Conservation (phyloP, 2,888 invertebrate genomes). For the Mactromeris polynyma region DNA sequence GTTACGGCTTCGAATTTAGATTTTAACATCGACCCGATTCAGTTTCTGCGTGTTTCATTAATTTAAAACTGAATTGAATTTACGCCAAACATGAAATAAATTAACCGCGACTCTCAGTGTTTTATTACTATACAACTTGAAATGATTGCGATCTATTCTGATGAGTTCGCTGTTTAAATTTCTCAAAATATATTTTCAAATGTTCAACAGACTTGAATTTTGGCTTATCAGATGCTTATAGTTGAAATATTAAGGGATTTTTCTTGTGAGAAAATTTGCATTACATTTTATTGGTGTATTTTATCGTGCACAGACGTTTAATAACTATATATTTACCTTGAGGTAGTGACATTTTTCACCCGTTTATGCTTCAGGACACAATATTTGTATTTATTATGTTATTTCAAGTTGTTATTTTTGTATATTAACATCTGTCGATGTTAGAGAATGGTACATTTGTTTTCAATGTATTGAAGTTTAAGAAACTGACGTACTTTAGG, state of each 20-base stretch:
- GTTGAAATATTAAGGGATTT: not conserved
- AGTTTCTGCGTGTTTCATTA: not conserved
- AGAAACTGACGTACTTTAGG: not conserved
- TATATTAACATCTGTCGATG: not conserved
- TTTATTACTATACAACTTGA: not conserved
- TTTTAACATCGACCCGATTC: slow-evolving; percentile 2
- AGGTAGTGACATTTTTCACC: not conserved
- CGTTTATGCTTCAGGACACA: not conserved
- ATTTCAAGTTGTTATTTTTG: not conserved
- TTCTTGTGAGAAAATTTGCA: not conserved
- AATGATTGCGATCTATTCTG: slow-evolving; percentile 9
- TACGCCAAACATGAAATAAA: slow-evolving; percentile 7
- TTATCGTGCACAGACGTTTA: not conserved
- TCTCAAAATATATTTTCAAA: not conserved
- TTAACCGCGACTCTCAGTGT: not conserved
- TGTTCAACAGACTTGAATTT: not conserved
- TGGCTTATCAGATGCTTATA: not conserved
- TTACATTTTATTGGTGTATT: not conserved
- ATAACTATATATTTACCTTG: not conserved
- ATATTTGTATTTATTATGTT: not conserved
- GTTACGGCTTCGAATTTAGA: not conserved
- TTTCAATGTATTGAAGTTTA: not conserved
- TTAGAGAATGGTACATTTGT: not conserved
- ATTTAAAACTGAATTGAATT: not conserved
- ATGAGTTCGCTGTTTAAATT: slow-evolving; percentile 8